These are phyloP conservation scores for Cyclura pinguis DNA, from an alignment of 2,797 vertebrate genomes.

Conservation along the genomic window DNA sequence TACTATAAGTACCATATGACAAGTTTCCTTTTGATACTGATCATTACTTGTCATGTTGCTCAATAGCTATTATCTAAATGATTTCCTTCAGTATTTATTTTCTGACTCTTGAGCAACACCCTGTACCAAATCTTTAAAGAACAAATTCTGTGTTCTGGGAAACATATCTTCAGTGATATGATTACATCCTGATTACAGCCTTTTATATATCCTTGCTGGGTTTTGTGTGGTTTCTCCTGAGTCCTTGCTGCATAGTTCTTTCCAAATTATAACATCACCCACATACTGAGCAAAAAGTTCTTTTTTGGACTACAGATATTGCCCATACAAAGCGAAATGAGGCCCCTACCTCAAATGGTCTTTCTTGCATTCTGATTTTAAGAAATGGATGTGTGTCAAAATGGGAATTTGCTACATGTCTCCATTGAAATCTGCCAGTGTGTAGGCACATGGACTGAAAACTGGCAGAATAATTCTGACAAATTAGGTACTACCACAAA, in stretches of 20 bases:
- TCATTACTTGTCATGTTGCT: background rate
- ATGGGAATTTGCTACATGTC: background rate
- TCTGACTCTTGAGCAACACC: background rate
- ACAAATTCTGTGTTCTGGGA: background rate
- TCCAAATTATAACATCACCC: background rate
- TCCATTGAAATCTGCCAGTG: background rate
- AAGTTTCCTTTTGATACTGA: background rate
- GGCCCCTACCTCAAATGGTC: too few species aligned
- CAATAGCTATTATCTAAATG: background rate
- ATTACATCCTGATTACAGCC: background rate
- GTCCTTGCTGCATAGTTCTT: background rate
- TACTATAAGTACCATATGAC: background rate
- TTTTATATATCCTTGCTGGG: background rate
- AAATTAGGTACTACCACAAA: background rate
- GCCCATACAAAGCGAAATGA: background rate
- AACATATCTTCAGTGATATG: background rate
- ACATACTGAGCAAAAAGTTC: background rate
- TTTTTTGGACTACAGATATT: background rate
- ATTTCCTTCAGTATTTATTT: conserved; percentile 1
- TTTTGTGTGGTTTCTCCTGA: background rate
- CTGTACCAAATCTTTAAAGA: background rate
- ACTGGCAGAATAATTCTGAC: background rate
- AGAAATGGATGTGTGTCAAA: background rate
- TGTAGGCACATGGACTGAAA: background rate
- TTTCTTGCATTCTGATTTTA: background rate